Evolutionary conservation across 2,888 invertebrate genomes (phyloP), one percentile per base, ranked within the genome.

Genomic region (Drosophila putrida): DNA sequence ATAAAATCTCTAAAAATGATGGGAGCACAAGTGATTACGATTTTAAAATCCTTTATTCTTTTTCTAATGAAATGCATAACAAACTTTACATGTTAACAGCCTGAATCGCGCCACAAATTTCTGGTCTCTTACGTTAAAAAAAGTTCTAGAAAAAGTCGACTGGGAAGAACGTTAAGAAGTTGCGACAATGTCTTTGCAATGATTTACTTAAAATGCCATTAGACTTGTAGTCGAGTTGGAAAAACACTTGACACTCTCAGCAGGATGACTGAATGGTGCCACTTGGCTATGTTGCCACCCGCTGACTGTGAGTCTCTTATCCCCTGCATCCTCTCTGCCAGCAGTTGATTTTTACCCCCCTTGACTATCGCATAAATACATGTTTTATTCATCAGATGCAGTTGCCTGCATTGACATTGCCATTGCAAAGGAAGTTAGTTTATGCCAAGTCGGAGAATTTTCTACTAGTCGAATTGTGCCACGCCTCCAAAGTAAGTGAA

Each of bases 301-400:
- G 61, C 39, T 44, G 60, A 20, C 41, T 39, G 6, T 9, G 44
- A n/a, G 13, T 53, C n/a, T 20, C n/a, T n/a, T 11, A 49, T 41
- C 35, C 50, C 55, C 39, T 60, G 38, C 39, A 8, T 9, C 8
- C 33, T 2, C 9, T 0, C 25, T 8, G 2, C 8, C n/a, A 0
- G 2, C 6, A 33, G n/a, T 2, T 15, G 1, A 2, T 20, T 6
- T 38, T 4, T 6, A 4, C n/a, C 44, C 46, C 33, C 27, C 13
- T 57, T 66, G 69, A 67, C 77, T 80, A 64, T 67, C 72, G 77
- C 81, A 81, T 81, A 81, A 81, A 81, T 75, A 75, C 82, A 82
- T 82, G 80, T 82, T 82, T 82, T 82, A 82, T 82, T 82, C 82
- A 82, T 80, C 82, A 80, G 75, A 63, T 82, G 78, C 82, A 72